Conservation (phyloP, 2,113 vertebrate genomes). For the Channa maculata region DNA sequence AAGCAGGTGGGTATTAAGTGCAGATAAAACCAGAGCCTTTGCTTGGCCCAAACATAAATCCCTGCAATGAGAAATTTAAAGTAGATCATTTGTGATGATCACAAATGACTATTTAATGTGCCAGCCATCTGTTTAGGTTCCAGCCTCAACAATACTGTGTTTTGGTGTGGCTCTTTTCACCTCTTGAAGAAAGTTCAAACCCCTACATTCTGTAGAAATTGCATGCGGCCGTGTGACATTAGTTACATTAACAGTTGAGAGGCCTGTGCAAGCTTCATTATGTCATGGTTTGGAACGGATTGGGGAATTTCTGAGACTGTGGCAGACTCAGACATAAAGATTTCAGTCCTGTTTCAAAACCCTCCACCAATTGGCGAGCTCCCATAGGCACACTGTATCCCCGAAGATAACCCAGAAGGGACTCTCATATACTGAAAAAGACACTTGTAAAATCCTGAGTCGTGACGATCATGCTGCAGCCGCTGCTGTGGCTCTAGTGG, state of each 20-base stretch:
- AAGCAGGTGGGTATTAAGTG: conserved; percentile 66
- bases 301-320: conserved; percentile 41
- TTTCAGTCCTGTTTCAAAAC: conserved; percentile 61
- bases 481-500: conserved; percentile 51
- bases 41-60: conserved; percentile 59
- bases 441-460: conserved; percentile 76
- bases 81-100: conserved; percentile 70
- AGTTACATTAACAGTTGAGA: conserved; percentile 38
- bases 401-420: conserved; percentile 67
- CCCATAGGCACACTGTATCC: conserved; percentile 57
- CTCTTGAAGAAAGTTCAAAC: conserved; percentile 18
- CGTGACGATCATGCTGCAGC: conserved; percentile 63
- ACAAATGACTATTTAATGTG: conserved; percentile 69
- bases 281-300: conserved; percentile 48
- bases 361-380: conserved; percentile 56
- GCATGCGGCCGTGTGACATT: conserved; percentile 13
- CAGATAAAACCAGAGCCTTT: conserved; percentile 60
- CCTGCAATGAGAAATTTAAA: conserved; percentile 59
- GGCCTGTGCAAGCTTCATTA: conserved; percentile 41
- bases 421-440: conserved; percentile 71
- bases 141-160: conserved; percentile 32
- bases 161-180: conserved; percentile 41
- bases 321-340: conserved; percentile 46
- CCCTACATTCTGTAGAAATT: conserved; percentile 27
- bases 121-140: conserved; percentile 61